Evolutionary conservation across 2,888 invertebrate genomes (phyloP).

Genomic region (Sicus ferrugineus): DNA sequence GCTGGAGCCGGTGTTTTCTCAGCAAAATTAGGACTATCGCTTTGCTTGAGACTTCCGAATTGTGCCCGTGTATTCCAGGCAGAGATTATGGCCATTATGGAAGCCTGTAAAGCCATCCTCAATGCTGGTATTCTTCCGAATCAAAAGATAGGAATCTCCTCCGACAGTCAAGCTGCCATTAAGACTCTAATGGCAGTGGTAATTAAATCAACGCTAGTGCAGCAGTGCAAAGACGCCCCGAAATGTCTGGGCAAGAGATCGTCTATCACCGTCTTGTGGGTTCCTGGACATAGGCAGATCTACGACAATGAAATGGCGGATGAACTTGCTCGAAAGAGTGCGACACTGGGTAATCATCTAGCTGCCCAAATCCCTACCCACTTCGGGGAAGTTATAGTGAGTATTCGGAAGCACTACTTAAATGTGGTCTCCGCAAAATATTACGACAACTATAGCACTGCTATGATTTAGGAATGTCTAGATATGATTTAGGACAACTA

Average conservation of each 20-base stretch:
- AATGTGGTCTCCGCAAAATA: no score
- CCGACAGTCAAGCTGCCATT: neutral
- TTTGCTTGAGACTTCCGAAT: slow-evolving; percentile 4
- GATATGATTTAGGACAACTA: no score
- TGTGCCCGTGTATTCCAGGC: neutral
- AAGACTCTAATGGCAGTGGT: neutral
- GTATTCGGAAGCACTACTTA: no score
- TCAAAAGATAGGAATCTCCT: neutral
- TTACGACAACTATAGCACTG: no score
- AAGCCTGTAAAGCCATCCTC: neutral
- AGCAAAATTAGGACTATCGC: slow-evolving; percentile 3
- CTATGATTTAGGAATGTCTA: no score
- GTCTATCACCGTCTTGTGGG: neutral
- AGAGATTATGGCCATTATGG: neutral
- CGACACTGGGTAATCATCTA: neutral
- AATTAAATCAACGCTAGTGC: neutral
- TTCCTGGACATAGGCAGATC: neutral
- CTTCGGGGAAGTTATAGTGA: no score
- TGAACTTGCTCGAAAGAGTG: neutral
- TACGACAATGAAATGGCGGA: neutral
- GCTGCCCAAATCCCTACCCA: neutral
- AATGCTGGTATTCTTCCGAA: neutral
- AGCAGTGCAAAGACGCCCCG: neutral
- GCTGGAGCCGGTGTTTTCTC: slow-evolving; percentile 19
- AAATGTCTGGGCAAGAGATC: neutral